Conservation (phyloP, 2,113 vertebrate genomes). For the Odontophorus gujanensis region DNA sequence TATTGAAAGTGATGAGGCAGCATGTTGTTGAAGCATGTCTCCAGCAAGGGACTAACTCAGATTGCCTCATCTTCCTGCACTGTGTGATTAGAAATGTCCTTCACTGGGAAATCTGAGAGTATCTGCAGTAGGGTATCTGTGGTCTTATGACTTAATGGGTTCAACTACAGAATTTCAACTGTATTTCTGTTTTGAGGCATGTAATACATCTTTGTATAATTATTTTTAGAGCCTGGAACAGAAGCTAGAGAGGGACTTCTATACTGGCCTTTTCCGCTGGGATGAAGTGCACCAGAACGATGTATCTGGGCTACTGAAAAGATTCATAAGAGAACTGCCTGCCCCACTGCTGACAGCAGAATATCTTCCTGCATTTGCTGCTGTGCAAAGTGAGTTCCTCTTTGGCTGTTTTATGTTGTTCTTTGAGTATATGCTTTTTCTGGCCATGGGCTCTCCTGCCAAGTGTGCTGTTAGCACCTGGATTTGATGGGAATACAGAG, state of each 20-base stretch:
- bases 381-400: conserved; percentile 84
- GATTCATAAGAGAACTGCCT: conserved; percentile 90
- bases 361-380: conserved; percentile 89
- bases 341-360: conserved; percentile 88
- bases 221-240: conserved; percentile 84
- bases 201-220: background rate
- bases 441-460: background rate
- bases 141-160: background rate
- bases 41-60: background rate
- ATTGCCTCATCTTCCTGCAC: background rate
- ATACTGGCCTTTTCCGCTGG: conserved; percentile 83
- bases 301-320: conserved; percentile 88
- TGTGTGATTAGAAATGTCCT: rapidly evolving
- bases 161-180: background rate
- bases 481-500: rapidly evolving
- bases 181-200: background rate
- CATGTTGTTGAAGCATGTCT: background rate
- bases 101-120: background rate
- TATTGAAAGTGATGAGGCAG: background rate
- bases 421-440: background rate
- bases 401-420: background rate
- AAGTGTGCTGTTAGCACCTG: background rate
- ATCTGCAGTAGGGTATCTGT: background rate
- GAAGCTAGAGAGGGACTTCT: conserved; percentile 86
- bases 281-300: conserved; percentile 91